phyloP scores from a whole-genome alignment of 1,140 invertebrate species.

The Acyrthosiphon pisum region DNA sequence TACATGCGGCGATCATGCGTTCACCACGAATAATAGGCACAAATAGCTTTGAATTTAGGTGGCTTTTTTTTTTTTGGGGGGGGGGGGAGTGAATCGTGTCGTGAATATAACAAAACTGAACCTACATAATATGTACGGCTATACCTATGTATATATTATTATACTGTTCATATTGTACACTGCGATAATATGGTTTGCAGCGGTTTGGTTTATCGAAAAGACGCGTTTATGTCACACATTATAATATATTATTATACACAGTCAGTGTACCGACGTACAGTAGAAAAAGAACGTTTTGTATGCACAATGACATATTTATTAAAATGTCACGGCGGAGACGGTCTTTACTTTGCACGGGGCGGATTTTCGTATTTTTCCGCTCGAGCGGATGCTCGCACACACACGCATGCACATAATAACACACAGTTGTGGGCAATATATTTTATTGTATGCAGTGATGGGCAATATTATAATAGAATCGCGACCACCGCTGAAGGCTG shows the following conservation, averaged over 20 bases:
- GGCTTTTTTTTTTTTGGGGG: not conserved
- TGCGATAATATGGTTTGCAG: too few species aligned
- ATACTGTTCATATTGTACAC: not conserved
- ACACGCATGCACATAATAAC: not conserved
- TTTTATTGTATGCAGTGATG: not conserved
- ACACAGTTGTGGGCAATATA: not conserved
- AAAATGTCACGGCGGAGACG: not conserved
- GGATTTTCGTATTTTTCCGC: conserved; percentile 2
- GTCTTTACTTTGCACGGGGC: not conserved
- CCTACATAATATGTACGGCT: not conserved
- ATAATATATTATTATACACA: not conserved
- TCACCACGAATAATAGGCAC: not conserved
- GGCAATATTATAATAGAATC: not conserved
- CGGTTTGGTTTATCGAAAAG: not conserved
- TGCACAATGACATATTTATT: not conserved
- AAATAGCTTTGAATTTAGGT: not conserved
- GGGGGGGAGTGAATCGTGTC: not conserved
- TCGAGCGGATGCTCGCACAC: not conserved
- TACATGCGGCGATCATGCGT: not conserved
- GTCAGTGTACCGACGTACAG: not conserved
- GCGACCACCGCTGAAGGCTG: not conserved
- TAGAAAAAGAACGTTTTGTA: not conserved
- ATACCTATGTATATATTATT: not conserved
- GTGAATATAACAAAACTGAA: not conserved
- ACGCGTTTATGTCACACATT: not conserved